Conservation (phyloP, 1,140 invertebrate genomes). For the Lineus longissimus region DNA sequence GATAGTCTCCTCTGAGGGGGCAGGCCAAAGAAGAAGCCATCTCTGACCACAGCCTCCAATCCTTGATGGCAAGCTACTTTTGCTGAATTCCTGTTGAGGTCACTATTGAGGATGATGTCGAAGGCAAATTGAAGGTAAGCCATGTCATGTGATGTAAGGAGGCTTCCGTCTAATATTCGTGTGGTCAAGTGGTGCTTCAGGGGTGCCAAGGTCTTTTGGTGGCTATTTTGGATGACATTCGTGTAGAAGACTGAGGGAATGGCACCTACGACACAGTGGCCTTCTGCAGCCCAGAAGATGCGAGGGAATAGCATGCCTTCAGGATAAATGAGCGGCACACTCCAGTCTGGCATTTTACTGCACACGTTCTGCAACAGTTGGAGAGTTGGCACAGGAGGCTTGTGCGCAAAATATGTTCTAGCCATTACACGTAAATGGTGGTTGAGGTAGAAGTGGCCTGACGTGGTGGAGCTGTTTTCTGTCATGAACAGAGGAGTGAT, state of each 20-base stretch:
- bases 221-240: not conserved
- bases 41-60: not conserved
- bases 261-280: not conserved
- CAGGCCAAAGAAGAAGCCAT: not conserved
- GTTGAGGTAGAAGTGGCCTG: too few relatives aligned
- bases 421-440: too few relatives aligned
- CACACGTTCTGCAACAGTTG: too few relatives aligned
- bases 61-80: not conserved
- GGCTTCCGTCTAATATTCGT: not conserved
- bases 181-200: not conserved
- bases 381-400: too few relatives aligned
- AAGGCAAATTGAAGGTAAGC: slow-evolving; percentile 1
- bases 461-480: too few relatives aligned
- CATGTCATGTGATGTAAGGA: not conserved
- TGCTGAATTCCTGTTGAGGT: slow-evolving; percentile 2
- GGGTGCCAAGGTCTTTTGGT: not conserved
- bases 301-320: too few relatives aligned
- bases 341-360: too few relatives aligned
- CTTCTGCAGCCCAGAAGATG: not conserved
- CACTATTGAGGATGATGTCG: not conserved
- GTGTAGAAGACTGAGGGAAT: not conserved
- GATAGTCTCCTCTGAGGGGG: too few relatives aligned
- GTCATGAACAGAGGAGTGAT: too few relatives aligned
- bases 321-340: too few relatives aligned
- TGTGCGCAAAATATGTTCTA: too few relatives aligned